phyloP scores from a whole-genome alignment of 2,113 vertebrate genomes.

The Sinocyclocheilus grahami region DNA sequence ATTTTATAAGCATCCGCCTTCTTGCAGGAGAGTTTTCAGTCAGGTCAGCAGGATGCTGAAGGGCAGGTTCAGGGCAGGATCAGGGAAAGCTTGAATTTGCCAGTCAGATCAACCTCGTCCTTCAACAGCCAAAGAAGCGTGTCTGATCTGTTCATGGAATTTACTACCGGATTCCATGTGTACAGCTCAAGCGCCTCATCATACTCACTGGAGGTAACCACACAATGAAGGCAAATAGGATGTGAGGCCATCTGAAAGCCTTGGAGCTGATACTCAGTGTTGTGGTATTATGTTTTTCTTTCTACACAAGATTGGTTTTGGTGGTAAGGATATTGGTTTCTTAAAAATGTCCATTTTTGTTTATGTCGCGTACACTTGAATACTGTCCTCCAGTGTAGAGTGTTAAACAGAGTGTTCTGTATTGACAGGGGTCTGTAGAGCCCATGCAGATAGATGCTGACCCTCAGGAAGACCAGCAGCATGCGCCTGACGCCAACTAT shows the following conservation, averaged over 20 bases:
- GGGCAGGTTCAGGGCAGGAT: conserved; percentile 61
- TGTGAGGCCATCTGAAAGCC: background rate
- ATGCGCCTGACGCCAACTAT: conserved; percentile 85
- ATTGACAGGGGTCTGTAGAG: conserved; percentile 82
- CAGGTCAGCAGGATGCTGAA: conserved; percentile 53
- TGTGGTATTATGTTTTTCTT: background rate
- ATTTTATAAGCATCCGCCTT: conserved; percentile 29
- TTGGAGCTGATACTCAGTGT: background rate
- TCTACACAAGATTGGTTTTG: background rate
- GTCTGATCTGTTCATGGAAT: conserved; percentile 45
- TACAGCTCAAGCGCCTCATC: conserved; percentile 38
- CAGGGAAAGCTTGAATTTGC: conserved; percentile 57
- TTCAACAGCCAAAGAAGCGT: conserved; percentile 54
- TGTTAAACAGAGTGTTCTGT: background rate
- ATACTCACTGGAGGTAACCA: conserved; percentile 50
- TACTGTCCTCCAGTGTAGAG: background rate
- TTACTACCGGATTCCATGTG: background rate
- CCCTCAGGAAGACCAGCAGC: conserved; percentile 89
- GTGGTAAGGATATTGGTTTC: background rate
- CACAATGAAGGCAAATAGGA: conserved; percentile 2
- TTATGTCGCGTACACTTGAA: background rate
- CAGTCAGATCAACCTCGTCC: conserved; percentile 59
- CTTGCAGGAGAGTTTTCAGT: conserved; percentile 57
- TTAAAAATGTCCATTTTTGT: background rate
- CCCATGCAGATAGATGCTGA: conserved; percentile 92